Base-by-base conservation (phyloP, 2,888 invertebrate genomes). In the Brachynemurus nebulosus region DNA sequence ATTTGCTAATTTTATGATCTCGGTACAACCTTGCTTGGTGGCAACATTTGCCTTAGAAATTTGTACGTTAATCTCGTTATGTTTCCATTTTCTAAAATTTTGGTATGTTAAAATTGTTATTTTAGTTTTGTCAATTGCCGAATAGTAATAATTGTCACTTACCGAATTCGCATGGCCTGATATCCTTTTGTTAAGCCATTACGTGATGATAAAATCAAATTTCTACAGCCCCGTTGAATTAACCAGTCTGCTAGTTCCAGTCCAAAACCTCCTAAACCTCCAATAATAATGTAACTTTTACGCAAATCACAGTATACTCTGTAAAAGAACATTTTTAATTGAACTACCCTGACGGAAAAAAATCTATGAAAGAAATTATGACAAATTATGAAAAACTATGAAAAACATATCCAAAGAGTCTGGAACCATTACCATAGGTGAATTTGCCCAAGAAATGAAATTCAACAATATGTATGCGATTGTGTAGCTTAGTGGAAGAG, bases 241-340 rank as follows among this genome's bases (percentile, higher is more conserved):
- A 96, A 66, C 88, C 89, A 91, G 55, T 89, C 83, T 1, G 81
- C 78, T 40, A 93, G 62, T 61, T 95, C 93, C 39, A 95, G 67
- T 4, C 93, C 95, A 57, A 95, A 89, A 0, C 93, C 93, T 34
- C 95, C 95, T 1, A 95, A 70, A 36, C 93, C 92, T 9, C 86
- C 85, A 1, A 79, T 69, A 4, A 85, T 71, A 0, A 85, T 56
- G 64, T 85, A 74, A 8, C 70, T 48, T 56, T 67, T 54, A 52
- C 69, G 59, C 16, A 62, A 59, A 11, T 61, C 53, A 66, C 83
- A 65, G 46, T 63, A 67, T 55, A 70, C 73, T 52, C 73, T 72
- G 51, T 30, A 45, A 49, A 43, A 25, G 27, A 25, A 25, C n/a
- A n/a, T n/a, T n/a, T n/a, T n/a, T n/a, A n/a, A n/a, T n/a, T n/a